Conservation (phyloP, 1,140 invertebrate species). For the Caerostris extrusa region DNA sequence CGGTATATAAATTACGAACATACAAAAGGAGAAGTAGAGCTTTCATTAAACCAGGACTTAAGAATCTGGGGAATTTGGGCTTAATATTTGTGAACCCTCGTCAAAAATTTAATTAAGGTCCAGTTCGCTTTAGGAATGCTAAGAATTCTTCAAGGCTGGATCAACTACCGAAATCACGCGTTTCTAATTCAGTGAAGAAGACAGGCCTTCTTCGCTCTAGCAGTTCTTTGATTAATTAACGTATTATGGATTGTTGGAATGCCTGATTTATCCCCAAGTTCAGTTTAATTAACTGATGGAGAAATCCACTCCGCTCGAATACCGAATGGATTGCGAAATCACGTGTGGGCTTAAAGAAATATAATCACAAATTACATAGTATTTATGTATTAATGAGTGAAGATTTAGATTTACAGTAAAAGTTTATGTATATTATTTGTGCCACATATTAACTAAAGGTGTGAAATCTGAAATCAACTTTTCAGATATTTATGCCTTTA, state of each 20-base stretch:
- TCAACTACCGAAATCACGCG: constrained; percentile 1
- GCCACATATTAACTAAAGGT: too few relatives aligned
- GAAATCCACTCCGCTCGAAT: neutral
- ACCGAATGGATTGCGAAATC: neutral
- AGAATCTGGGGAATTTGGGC: neutral
- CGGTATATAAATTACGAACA: neutral
- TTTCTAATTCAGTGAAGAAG: neutral
- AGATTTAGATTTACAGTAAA: too few relatives aligned
- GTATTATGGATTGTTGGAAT: constrained; percentile 13
- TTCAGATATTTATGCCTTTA: too few relatives aligned
- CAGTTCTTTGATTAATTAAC: constrained; percentile 33
- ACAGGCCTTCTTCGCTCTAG: neutral
- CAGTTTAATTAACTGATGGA: constrained; percentile 27
- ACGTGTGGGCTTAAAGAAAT: neutral
- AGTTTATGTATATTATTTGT: too few relatives aligned
- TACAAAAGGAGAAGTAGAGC: neutral
- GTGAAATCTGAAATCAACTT: too few relatives aligned
- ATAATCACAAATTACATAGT: too few relatives aligned
- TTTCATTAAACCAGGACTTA: neutral
- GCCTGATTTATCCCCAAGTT: constrained; percentile 21
- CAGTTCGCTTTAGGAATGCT: neutral
- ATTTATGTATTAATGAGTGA: too few relatives aligned
- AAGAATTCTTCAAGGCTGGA: constrained; percentile 3
- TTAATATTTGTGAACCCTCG: neutral
- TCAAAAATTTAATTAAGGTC: constrained; percentile 8